These are phyloP conservation scores for Philopotamus ludificatus DNA, from an alignment of 1,140 invertebrate species.

Conservation along the genomic window DNA sequence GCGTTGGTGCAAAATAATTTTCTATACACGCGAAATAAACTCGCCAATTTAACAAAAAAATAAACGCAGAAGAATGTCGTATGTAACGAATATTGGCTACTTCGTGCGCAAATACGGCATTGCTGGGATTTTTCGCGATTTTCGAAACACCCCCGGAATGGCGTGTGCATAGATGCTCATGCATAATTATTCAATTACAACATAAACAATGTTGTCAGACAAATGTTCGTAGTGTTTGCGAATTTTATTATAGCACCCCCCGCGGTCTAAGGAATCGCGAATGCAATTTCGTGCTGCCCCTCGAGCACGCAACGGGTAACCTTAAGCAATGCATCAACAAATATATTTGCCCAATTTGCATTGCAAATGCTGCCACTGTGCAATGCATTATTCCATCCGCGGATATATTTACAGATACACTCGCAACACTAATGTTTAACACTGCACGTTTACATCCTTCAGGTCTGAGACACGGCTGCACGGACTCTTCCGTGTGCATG, in stretches of 20 bases:
- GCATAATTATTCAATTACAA: conserved; percentile 12
- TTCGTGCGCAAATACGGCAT: too few species aligned
- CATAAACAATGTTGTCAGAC: conserved; percentile 18
- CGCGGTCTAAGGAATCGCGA: neutral
- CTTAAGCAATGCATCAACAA: conserved; percentile 16
- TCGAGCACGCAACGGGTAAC: conserved; percentile 12
- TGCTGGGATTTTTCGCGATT: neutral
- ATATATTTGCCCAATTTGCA: conserved; percentile 17
- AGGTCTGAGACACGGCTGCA: conserved; percentile 58
- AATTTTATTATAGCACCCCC: neutral
- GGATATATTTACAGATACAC: neutral
- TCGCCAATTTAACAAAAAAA: too few species aligned
- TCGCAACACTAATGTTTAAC: neutral
- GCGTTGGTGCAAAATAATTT: too few species aligned
- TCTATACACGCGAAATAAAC: too few species aligned
- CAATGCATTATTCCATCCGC: neutral
- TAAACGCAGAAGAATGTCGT: too few species aligned
- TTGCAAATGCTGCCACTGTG: conserved; percentile 18
- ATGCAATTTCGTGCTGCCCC: neutral
- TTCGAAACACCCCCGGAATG: too few species aligned
- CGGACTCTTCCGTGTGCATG: conserved; percentile 56
- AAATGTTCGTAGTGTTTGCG: neutral
- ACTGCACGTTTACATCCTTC: conserved; percentile 19
- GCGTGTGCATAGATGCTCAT: neutral
- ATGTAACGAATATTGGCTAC: too few species aligned